These are phyloP conservation scores for Bagarius yarrelli DNA, from an alignment of 2,113 vertebrate species.

Conservation along the genomic window DNA sequence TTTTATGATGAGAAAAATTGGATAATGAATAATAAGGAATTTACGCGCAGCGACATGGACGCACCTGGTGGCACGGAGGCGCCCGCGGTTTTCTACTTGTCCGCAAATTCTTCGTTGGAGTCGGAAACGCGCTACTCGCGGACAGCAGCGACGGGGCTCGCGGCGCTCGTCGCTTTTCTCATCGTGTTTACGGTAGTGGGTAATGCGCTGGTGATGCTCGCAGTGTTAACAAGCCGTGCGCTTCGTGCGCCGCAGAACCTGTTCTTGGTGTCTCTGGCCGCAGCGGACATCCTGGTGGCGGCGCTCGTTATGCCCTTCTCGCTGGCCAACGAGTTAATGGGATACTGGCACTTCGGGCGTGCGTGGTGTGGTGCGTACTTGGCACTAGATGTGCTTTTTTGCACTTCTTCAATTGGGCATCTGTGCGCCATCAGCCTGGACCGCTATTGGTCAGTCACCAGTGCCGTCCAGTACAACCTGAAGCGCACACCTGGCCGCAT, in stretches of 20 bases:
- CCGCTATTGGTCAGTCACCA: constrained; percentile 85
- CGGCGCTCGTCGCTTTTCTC: constrained; percentile 74
- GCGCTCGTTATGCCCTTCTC: constrained; percentile 82
- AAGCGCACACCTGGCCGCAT: constrained; percentile 78
- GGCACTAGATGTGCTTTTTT: constrained; percentile 87
- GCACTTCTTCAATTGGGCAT: constrained; percentile 88
- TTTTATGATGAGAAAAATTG: background rate
- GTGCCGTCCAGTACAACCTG: constrained; percentile 77
- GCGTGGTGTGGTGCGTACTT: constrained; percentile 86
- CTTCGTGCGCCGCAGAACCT: constrained; percentile 73
- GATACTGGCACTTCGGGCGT: constrained; percentile 86
- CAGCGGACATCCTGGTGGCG: constrained; percentile 79
- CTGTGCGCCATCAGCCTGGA: constrained; percentile 90
- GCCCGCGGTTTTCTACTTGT: background rate
- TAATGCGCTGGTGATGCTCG: constrained; percentile 83
- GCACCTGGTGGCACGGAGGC: background rate
- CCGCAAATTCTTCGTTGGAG: constrained; percentile 31
- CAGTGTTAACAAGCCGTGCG: constrained; percentile 77
- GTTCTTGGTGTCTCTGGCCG: constrained; percentile 79
- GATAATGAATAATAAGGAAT: background rate
- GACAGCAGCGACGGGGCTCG: constrained; percentile 70
- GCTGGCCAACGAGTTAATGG: constrained; percentile 80
- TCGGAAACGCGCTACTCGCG: constrained; percentile 58
- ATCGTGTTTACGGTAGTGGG: constrained; percentile 85
- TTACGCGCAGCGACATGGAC: background rate